These are phyloP conservation scores for Oegoconia quadripuncta DNA, from an alignment of 2,888 invertebrate genomes.

Conservation along the genomic window DNA sequence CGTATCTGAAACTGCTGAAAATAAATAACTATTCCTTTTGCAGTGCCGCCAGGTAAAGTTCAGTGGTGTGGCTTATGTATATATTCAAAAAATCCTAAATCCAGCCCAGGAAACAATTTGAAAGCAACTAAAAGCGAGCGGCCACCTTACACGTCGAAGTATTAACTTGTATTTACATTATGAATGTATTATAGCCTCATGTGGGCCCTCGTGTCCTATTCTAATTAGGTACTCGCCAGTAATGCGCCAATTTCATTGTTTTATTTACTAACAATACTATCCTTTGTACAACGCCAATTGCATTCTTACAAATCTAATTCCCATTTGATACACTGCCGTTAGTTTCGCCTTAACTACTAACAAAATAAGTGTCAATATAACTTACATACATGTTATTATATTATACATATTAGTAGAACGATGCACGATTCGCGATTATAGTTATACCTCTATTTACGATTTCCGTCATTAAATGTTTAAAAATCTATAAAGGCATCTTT, in stretches of 20 bases:
- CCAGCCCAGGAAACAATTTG: constrained; percentile 45
- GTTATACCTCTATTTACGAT: constrained; percentile 57
- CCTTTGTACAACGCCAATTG: constrained; percentile 78
- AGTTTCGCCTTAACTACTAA: constrained; percentile 67
- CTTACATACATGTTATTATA: constrained; percentile 54
- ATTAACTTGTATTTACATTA: constrained; percentile 63
- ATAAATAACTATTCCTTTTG: too few relatives aligned
- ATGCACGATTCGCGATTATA: constrained; percentile 66
- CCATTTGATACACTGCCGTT: constrained; percentile 70
- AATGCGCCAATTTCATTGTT: constrained; percentile 77
- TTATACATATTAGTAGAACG: constrained; percentile 68
- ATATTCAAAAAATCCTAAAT: constrained; percentile 26
- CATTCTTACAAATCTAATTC: constrained; percentile 65
- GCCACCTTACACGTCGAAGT: constrained; percentile 53
- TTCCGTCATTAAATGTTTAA: constrained; percentile 67
- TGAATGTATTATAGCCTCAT: constrained; percentile 61
- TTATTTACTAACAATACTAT: constrained; percentile 73
- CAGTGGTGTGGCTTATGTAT: too few relatives aligned
- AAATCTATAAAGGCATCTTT: constrained; percentile 79
- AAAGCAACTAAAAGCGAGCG: constrained; percentile 64
- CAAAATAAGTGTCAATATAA: constrained; percentile 76
- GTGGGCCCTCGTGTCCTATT: constrained; percentile 67
- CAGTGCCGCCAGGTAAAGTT: too few relatives aligned
- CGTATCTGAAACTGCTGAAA: too few relatives aligned
- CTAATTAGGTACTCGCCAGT: constrained; percentile 80